Base-by-base conservation (phyloP, 2,113 vertebrate species). In the Pardalotus punctatus region DNA sequence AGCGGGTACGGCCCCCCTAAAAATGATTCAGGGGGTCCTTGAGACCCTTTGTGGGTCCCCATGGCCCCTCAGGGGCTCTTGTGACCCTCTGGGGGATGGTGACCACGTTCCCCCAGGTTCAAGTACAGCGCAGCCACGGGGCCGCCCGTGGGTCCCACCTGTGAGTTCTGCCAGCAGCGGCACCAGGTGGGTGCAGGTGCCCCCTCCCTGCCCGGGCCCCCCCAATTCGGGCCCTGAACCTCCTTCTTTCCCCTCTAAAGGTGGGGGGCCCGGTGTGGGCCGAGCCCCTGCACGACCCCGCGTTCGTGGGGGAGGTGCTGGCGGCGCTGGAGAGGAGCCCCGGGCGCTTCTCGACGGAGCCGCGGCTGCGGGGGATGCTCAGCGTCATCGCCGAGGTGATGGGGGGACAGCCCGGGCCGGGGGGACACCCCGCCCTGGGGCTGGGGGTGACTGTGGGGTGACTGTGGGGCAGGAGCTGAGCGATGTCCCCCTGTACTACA, bases 251-350 rank as follows among this genome's bases (percentile, higher is more conserved):
- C 9, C 36, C 36, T 28, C 22, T 2, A 0, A 29, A 99, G 99
- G 94, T 99, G 6, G 99, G 98, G 0, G 99, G 99, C 28, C 99
- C 99, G 0, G 14, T 99, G 36, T 99, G 99, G 99, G 99, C 98
- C 0, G 99, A 99, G 88, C 97, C 99, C 8, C 98, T 99, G 81
- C 99, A 99, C 0, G 97, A 99, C 81, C 72, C 85, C 3, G 1
- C 19, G 7, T 99, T 99, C 1, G 99, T 99, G 87, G 97, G 98
- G 93, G 97, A 77, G 17, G 94, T 99, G 73, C 94, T 99, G 36
- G 92, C 94, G 3, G 98, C 98, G 0, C 97, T 99, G 94, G 98
- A 97, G 4, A 50, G 91, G 22, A 99, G 98, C 96, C 98, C 99
- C 0, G 54, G 97, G n/a, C 98, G 99, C 33, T 99, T 99, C 87